These are phyloP conservation scores for Ochotona princeps DNA, from an alignment of 2,113 vertebrate genomes.

Conservation along the genomic window DNA sequence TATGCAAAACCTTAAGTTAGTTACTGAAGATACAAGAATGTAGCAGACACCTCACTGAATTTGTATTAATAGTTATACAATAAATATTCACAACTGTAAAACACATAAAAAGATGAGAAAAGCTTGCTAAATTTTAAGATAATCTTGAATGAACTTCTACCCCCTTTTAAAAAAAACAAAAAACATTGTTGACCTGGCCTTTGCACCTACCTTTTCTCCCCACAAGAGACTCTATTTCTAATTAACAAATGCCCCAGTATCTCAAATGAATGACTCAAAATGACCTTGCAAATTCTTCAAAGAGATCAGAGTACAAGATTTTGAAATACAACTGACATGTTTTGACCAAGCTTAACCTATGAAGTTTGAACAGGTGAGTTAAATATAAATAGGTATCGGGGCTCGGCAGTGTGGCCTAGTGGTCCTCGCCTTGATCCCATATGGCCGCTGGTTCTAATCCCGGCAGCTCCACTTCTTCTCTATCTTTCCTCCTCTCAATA, in stretches of 20 bases:
- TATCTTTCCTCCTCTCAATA: too few relatives aligned
- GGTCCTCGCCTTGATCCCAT: too few relatives aligned
- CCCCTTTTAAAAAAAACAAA: too few relatives aligned
- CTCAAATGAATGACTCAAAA: constrained; percentile 61
- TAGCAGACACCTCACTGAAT: not conserved
- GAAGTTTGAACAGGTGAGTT: constrained; percentile 56
- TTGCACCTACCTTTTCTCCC: not conserved
- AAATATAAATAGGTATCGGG: constrained; percentile 69
- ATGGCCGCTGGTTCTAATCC: too few relatives aligned
- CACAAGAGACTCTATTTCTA: not conserved
- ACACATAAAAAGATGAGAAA: not conserved
- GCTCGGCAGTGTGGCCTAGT: too few relatives aligned
- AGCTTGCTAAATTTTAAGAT: not conserved
- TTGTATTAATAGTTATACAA: not conserved
- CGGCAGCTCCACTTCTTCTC: too few relatives aligned
- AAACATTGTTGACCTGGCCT: not conserved
- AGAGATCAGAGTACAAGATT: constrained; percentile 72
- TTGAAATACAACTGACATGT: constrained; percentile 67
- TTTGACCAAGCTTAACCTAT: constrained; percentile 64
- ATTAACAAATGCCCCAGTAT: not conserved
- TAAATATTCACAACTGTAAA: not conserved
- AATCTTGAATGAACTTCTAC: too few relatives aligned
- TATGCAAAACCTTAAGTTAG: not conserved
- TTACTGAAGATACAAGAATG: not conserved
- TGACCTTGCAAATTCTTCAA: constrained; percentile 52